These are phyloP conservation scores for Xenentodon cancila DNA, from an alignment of 2,797 vertebrate species.

Conservation along the genomic window DNA sequence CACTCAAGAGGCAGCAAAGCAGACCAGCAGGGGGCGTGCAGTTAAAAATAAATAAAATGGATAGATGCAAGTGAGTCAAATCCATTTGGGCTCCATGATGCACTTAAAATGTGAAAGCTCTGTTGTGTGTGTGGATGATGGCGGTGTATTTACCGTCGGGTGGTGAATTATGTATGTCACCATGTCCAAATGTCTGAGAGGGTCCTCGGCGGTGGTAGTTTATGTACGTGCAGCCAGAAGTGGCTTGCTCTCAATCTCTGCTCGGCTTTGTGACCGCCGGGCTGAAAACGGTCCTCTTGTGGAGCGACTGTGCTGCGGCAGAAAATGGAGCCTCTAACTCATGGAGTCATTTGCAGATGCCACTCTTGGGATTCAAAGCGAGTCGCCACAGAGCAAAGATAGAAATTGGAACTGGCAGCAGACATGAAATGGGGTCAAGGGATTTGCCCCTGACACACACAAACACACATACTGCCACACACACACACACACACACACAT, in stretches of 20 bases:
- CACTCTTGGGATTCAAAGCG: slow-evolving; percentile 82
- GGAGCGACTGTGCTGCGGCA: slow-evolving; percentile 78
- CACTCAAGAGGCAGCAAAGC: slow-evolving; percentile 75
- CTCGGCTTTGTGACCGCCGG: slow-evolving; percentile 56
- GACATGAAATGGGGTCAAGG: slow-evolving; percentile 79
- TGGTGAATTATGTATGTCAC: slow-evolving; percentile 64
- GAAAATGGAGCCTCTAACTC: slow-evolving; percentile 90
- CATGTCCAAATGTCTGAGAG: slow-evolving; percentile 46
- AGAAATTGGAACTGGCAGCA: slow-evolving; percentile 82
- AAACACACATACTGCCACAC: background rate
- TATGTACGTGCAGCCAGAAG: slow-evolving; percentile 67
- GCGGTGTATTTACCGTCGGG: slow-evolving; percentile 41
- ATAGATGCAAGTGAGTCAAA: slow-evolving; percentile 9
- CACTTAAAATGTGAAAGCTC: slow-evolving; percentile 24
- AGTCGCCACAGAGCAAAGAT: slow-evolving; percentile 78
- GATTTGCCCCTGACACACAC: slow-evolving; percentile 63
- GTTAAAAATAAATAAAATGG: slow-evolving; percentile 30
- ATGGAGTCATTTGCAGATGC: slow-evolving; percentile 80
- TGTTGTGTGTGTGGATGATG: slow-evolving; percentile 36
- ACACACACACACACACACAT: slow-evolving; percentile 28
- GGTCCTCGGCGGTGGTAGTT: slow-evolving; percentile 67
- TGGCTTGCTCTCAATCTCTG: slow-evolving; percentile 71
- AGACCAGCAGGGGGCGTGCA: slow-evolving; percentile 80
- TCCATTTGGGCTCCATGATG: slow-evolving; percentile 28
- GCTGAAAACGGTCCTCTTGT: slow-evolving; percentile 78